Base-by-base conservation (phyloP, 2,113 vertebrate species). In the Andinoacara biseriatus region DNA sequence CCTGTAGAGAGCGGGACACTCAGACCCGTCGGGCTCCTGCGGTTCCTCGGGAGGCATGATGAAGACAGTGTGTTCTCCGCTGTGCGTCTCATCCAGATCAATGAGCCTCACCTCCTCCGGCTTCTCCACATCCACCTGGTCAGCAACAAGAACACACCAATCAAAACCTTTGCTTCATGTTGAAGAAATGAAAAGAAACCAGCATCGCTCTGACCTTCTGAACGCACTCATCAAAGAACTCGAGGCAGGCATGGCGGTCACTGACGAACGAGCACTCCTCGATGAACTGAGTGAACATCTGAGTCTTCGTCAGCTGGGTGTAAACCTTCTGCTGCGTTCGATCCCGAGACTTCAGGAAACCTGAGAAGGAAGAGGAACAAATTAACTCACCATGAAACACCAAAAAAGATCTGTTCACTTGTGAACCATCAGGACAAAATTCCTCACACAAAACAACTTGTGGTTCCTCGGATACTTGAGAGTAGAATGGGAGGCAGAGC, bases 261-360 rank as follows among this genome's bases (percentile, higher is more conserved):
- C 96, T 98, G 95, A 97, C 98, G 1, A 99, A 99, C 9, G 97
- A 98, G 56, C 98, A 99, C 9, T 99, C 98, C 92, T 99, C 96
- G 0, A 99, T 97, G 91, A 99, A 99, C 96, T 98, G 97, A 0
- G 97, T 97, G 94, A 99, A 99, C 96, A 99, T 97, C 95, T 99
- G 98, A 0, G 98, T 98, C 89, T 84, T 95, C 9, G 97, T 95
- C 92, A 99, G 94, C 94, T 98, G 97, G 0, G 15, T 59, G 87
- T 97, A 99, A 33, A 98, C 95, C 74, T 97, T 97, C 94, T 97
- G 97, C 93, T 97, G 97, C 0, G 96, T 94, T 0, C 97, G 96
- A 0, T 99, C 98, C 1, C 97, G 96, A 18, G 97, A 98, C 72
- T 97, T 97, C 69, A 98, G 94, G 92, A 99, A 98, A 0, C 97